Conservation (phyloP, 2,113 vertebrate genomes). For the Megaceryle maxima region DNA sequence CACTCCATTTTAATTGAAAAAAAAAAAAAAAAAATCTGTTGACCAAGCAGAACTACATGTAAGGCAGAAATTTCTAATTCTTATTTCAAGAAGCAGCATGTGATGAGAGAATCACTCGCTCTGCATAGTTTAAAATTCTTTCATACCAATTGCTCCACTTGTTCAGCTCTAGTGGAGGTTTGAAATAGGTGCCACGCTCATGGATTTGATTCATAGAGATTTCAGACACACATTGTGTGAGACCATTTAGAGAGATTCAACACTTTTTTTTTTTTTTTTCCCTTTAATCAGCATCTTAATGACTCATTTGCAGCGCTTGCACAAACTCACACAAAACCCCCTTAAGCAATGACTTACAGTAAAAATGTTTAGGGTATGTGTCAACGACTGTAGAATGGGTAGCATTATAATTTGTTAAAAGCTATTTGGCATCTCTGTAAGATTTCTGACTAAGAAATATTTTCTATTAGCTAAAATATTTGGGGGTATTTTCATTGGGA, state of each 20-base stretch:
- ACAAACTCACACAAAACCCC: background rate
- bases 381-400: background rate
- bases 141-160: background rate
- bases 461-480: background rate
- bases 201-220: background rate
- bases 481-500: background rate
- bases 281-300: background rate
- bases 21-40: background rate
- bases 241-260: background rate
- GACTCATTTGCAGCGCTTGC: background rate
- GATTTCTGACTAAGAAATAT: background rate
- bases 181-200: background rate
- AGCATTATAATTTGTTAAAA: background rate
- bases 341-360: background rate
- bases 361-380: background rate
- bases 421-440: background rate
- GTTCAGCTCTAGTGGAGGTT: background rate
- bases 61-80: background rate
- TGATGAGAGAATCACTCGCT: background rate
- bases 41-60: background rate
- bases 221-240: background rate
- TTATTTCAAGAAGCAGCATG: background rate
- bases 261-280: background rate
- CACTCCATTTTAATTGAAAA: background rate
- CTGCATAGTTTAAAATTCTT: background rate